Evolutionary conservation across 37 sponge, comb jelly and placozoan species (phyloP), one percentile per base, ranked within the genome.

Genomic region (Amphimedon queenslandica): DNA sequence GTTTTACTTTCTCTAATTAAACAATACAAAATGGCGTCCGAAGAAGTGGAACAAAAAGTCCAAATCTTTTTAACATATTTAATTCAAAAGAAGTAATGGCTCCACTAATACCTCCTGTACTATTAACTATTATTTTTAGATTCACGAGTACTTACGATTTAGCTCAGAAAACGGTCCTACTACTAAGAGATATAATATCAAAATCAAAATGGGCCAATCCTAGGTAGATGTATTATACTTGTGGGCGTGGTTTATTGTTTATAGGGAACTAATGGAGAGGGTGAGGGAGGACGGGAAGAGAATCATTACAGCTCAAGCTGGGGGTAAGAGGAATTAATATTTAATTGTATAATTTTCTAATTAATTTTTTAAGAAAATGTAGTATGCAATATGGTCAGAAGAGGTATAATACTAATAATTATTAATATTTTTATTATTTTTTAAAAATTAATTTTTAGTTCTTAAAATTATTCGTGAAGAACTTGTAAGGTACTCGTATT

Each of bases 311-410:
- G 89, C 89, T 39, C 84, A 83, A 56, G 84, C 88, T 1, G 87
- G 88, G 58, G 88, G 90, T 89, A 2, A 88, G 84, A 81, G 94
- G n/a, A n/a, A n/a, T n/a, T n/a, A n/a, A n/a, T n/a, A n/a, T n/a
- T n/a, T n/a, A n/a, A n/a, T n/a, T n/a, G n/a, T n/a, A n/a, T n/a
- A n/a, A n/a, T 35, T 29, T 57, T 3, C 2, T n/a, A 58, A 34
- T 28, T 42, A 57, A 37, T 28, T 18, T 55, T 51, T 60, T 34
- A 39, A 90, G 93, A 94, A 73, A 84, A 69, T 55, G 80, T 66
- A 2, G 88, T 90, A 1, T 89, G 86, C 35, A 94, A 94, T 61
- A 84, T 94, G 83, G 71, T 88, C 1, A 71, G 92, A 32, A 84
- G 90, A 84, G 90, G 90, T 90, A 63, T n/a, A n/a, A n/a, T n/a